phyloP scores from a whole-genome alignment of 2,888 invertebrate species.

The Melangyna quadrimaculata region DNA sequence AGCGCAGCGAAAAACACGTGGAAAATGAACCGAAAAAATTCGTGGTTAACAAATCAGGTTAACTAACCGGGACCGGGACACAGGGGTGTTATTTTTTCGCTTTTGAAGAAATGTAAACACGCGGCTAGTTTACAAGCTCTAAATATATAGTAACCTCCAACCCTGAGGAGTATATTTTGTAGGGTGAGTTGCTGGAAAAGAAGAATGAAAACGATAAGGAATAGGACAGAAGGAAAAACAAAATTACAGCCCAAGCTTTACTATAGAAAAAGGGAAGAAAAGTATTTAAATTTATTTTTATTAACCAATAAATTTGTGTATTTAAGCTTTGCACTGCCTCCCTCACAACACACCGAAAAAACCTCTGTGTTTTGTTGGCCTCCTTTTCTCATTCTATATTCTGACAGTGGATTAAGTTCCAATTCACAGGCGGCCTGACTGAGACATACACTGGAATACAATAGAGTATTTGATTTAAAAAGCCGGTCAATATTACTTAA shows the following conservation, averaged over 20 bases:
- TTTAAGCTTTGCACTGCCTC: constrained; percentile 75
- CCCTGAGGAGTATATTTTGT: neutral
- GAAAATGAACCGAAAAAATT: constrained; percentile 31
- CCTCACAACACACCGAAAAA: too few species aligned
- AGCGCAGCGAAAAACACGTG: constrained; percentile 35
- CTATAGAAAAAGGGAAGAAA: constrained; percentile 35
- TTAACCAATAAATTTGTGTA: constrained; percentile 78
- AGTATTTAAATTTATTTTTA: constrained; percentile 78
- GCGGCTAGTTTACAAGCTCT: constrained; percentile 59
- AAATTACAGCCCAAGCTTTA: constrained; percentile 31
- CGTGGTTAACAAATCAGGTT: constrained; percentile 68
- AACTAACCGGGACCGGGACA: constrained; percentile 42
- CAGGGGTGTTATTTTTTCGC: constrained; percentile 27
- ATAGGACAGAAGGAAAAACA: constrained; percentile 44
- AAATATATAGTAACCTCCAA: neutral
- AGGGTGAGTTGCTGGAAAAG: constrained; percentile 7
- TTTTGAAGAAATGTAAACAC: constrained; percentile 48
- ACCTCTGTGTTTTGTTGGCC: neutral
- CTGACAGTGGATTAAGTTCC: constrained; percentile 67
- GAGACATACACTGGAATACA: too few species aligned
- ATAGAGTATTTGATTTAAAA: neutral
- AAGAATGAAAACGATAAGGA: constrained; percentile 11
- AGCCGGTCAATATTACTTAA: neutral
- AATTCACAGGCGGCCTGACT: constrained; percentile 19
- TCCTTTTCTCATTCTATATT: too few species aligned